These are phyloP conservation scores for Nerophis ophidion DNA, from an alignment of 2,113 vertebrate species.

Conservation along the genomic window DNA sequence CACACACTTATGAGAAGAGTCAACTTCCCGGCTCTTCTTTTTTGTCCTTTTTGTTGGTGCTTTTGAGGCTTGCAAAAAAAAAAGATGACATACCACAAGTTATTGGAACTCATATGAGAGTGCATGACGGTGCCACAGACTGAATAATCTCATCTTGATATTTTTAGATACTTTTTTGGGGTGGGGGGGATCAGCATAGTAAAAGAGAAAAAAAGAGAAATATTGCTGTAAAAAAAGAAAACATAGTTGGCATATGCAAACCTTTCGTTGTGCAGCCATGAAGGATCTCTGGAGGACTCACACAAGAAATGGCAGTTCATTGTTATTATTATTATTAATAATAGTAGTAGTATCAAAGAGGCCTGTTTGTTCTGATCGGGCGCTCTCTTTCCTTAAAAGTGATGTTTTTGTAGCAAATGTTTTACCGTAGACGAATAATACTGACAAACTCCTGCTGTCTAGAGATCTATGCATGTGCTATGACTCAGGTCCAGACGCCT, in stretches of 20 bases:
- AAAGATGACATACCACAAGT: slow-evolving; percentile 38
- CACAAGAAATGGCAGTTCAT: slow-evolving; percentile 39
- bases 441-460: slow-evolving; percentile 76
- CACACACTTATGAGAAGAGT: slow-evolving; percentile 38
- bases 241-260: slow-evolving; percentile 56
- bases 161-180: slow-evolving; percentile 65
- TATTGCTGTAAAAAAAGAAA: slow-evolving; percentile 22
- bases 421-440: slow-evolving; percentile 72
- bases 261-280: slow-evolving; percentile 56
- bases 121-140: slow-evolving; percentile 76
- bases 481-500: slow-evolving; percentile 86
- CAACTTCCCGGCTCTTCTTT: slow-evolving; percentile 41
- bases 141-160: slow-evolving; percentile 62
- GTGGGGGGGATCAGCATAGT: slow-evolving; percentile 45
- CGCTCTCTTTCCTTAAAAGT: slow-evolving; percentile 49
- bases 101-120: slow-evolving; percentile 71
- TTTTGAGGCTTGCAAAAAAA: slow-evolving; percentile 79
- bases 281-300: slow-evolving; percentile 52
- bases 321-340: slow-evolving; percentile 27
- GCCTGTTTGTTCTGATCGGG: slow-evolving; percentile 36
- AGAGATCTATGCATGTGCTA: slow-evolving; percentile 82
- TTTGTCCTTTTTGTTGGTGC: slow-evolving; percentile 66
- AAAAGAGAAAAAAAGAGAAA: slow-evolving; percentile 38
- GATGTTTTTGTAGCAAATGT: slow-evolving; percentile 67
- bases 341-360: slow-evolving; percentile 30